phyloP scores from a whole-genome alignment of 1,140 invertebrate genomes.

The Pogonomyrmex barbatus region DNA sequence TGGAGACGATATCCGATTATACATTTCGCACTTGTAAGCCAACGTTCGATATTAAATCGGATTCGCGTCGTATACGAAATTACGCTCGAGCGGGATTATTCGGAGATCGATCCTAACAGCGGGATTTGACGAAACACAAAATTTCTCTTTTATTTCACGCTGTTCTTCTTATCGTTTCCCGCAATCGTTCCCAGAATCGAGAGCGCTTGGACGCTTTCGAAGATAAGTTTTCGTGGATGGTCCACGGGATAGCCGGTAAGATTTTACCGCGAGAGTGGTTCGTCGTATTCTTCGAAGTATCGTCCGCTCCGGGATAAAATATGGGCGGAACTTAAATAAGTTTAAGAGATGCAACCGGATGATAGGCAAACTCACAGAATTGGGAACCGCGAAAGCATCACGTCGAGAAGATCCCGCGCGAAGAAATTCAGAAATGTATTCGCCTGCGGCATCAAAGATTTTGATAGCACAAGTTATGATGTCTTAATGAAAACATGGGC shows the following conservation, averaged over 20 bases:
- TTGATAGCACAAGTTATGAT: constrained; percentile 25
- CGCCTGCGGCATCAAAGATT: constrained; percentile 20
- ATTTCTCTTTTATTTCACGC: constrained; percentile 47
- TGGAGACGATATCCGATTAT: constrained; percentile 29
- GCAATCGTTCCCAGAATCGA: constrained; percentile 32
- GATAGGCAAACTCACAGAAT: constrained; percentile 73
- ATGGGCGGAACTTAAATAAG: constrained; percentile 77
- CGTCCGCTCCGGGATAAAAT: constrained; percentile 71
- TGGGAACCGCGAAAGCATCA: constrained; percentile 51
- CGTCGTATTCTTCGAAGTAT: constrained; percentile 66
- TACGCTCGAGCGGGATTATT: constrained; percentile 39
- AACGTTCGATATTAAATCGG: constrained; percentile 45
- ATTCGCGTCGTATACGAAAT: constrained; percentile 52
- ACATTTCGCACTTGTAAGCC: constrained; percentile 31
- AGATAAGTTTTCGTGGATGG: constrained; percentile 56
- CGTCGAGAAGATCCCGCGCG: not conserved
- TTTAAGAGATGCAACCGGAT: constrained; percentile 75
- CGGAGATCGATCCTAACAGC: constrained; percentile 44
- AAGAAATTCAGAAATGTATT: constrained; percentile 61
- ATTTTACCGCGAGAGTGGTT: constrained; percentile 64
- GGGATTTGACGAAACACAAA: constrained; percentile 53
- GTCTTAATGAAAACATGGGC: constrained; percentile 50
- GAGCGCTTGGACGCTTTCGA: constrained; percentile 50
- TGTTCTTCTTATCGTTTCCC: constrained; percentile 24
- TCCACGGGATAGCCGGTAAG: constrained; percentile 49